A percentile compares a stretch with the other conserved stretches of the same genome.
phyloP scores from a whole-genome alignment of 2,888 invertebrate genomes.

The Brenthis hecate region DNA sequence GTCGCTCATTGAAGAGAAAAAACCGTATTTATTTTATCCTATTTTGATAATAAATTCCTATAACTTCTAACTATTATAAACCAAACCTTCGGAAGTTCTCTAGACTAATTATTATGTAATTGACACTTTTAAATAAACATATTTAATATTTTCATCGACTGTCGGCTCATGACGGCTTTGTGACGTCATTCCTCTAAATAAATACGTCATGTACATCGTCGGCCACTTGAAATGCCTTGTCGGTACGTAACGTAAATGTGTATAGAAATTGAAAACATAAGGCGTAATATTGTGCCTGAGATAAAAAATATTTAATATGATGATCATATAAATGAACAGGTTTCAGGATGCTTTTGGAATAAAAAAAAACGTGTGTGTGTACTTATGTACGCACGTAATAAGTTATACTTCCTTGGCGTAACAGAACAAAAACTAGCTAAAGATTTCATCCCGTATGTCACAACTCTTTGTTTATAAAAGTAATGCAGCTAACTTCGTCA shows the following conservation, averaged over 20 bases:
- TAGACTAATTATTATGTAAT: background rate
- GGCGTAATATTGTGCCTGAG: background rate
- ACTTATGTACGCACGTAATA: too few relatives aligned
- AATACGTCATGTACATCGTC: slow-evolving; percentile 36
- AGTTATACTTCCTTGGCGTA: too few relatives aligned
- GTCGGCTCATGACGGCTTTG: slow-evolving; percentile 16
- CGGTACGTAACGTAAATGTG: slow-evolving; percentile 14
- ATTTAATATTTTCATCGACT: slow-evolving; percentile 18
- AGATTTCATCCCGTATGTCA: too few relatives aligned
- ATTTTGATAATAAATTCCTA: too few relatives aligned
- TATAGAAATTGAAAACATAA: slow-evolving; percentile 11
- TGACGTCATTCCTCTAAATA: slow-evolving; percentile 33
- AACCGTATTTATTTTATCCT: background rate
- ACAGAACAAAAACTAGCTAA: too few relatives aligned
- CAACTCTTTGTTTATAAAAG: too few relatives aligned
- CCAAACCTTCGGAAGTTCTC: background rate
- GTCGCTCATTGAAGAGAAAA: background rate
- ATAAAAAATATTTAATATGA: too few relatives aligned
- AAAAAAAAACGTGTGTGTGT: too few relatives aligned
- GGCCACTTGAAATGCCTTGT: slow-evolving; percentile 35
- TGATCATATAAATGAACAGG: too few relatives aligned
- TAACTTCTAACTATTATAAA: too few relatives aligned
- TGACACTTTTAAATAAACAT: slow-evolving; percentile 14
- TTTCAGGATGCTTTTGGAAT: too few relatives aligned
- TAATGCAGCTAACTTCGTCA: too few relatives aligned